Conservation (phyloP, 2,113 vertebrate genomes). For the Saimiri boliviensis region DNA sequence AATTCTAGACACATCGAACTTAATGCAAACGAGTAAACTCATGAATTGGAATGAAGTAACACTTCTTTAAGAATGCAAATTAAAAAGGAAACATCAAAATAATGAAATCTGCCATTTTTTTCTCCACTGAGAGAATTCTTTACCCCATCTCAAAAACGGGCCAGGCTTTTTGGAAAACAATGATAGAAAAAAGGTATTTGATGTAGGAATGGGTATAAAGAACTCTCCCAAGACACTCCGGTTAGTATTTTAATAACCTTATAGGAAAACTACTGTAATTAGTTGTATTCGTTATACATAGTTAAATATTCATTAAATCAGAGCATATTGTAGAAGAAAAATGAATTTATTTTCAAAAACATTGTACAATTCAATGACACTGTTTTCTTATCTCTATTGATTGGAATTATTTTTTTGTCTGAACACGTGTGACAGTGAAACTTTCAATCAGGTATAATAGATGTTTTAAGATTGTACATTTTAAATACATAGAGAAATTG, state of each 20-base stretch:
- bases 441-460: not conserved
- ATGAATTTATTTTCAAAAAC: slow-evolving; percentile 36
- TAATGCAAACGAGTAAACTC: slow-evolving; percentile 71
- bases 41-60: slow-evolving; percentile 69
- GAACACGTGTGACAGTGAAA: not conserved
- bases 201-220: slow-evolving; percentile 51
- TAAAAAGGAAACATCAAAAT: slow-evolving; percentile 75
- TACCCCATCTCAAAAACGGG: slow-evolving; percentile 60
- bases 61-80: slow-evolving; percentile 75
- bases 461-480: not conserved
- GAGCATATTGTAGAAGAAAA: slow-evolving; percentile 12
- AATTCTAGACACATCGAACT: slow-evolving; percentile 66
- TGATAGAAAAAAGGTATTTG: slow-evolving; percentile 51
- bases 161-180: slow-evolving; percentile 54
- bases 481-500: slow-evolving; percentile 13
- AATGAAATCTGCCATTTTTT: slow-evolving; percentile 69
- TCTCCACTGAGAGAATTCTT: slow-evolving; percentile 67
- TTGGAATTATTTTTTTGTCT: slow-evolving; percentile 21
- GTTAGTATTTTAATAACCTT: slow-evolving; percentile 65
- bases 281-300: slow-evolving; percentile 37
- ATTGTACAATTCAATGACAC: slow-evolving; percentile 20
- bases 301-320: slow-evolving; percentile 69
- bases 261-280: slow-evolving; percentile 57
- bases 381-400: not conserved
- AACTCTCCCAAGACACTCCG: slow-evolving; percentile 3